Conservation (phyloP, 2,797 vertebrate genomes). For the Heteromormyrus szaboi region DNA sequence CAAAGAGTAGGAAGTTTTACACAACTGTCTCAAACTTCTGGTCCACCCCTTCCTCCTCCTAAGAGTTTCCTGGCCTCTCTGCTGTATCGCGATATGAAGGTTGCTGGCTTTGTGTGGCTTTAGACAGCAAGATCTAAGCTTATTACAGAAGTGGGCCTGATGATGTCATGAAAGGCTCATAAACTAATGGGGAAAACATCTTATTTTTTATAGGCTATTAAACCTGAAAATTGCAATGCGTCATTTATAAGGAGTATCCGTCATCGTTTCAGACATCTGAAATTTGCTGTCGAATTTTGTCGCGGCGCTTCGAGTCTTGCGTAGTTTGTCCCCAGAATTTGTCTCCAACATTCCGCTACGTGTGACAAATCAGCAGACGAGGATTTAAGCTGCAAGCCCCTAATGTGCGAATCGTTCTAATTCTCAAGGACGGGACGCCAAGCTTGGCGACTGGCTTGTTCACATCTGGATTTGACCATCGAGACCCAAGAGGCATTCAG, state of each 20-base stretch:
- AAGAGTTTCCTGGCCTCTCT: neutral
- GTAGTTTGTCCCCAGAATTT: neutral
- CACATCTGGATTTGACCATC: neutral
- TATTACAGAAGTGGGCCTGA: neutral
- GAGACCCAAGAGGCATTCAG: no score
- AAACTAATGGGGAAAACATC: constrained; percentile 7
- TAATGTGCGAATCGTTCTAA: neutral
- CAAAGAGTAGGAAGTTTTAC: neutral
- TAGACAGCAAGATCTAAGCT: neutral
- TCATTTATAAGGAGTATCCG: neutral
- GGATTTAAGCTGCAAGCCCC: neutral
- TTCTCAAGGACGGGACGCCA: neutral
- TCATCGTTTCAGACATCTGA: neutral
- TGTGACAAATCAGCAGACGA: neutral
- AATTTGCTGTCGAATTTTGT: neutral
- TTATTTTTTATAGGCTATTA: constrained; percentile 14
- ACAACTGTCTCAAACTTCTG: neutral
- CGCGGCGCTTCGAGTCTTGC: neutral
- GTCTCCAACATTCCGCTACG: neutral
- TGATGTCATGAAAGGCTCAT: constrained; percentile 6
- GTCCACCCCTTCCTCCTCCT: neutral
- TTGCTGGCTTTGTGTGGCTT: neutral
- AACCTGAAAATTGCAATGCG: constrained; percentile 3
- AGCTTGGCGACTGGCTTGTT: neutral
- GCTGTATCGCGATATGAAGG: neutral